Conservation (phyloP, 2,797 vertebrate species). For the Astyanax mexicanus region DNA sequence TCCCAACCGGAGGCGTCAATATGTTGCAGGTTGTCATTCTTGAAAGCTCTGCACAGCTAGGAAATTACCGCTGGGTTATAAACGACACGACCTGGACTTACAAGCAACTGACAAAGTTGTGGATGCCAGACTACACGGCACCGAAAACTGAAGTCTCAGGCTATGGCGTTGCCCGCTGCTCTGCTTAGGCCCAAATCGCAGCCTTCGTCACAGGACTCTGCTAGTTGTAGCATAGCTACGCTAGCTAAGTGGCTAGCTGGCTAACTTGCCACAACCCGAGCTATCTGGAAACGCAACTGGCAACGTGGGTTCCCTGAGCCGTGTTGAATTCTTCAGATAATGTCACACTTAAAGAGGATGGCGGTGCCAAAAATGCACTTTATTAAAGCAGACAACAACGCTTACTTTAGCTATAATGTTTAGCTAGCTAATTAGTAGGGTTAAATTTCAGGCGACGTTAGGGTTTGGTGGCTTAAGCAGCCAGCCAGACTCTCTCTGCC, state of each 20-base stretch:
- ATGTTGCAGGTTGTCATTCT: background rate
- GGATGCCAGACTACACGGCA: background rate
- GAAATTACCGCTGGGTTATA: background rate
- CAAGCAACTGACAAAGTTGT: constrained; percentile 20
- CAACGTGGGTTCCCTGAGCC: constrained; percentile 55
- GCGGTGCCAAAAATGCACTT: background rate
- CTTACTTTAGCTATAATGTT: constrained; percentile 8
- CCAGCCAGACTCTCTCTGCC: constrained; percentile 37
- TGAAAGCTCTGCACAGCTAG: background rate
- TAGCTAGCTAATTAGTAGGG: too few relatives aligned
- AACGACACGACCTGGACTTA: background rate
- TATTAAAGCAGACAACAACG: background rate
- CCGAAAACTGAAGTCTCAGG: constrained; percentile 25
- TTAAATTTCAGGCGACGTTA: constrained; percentile 28
- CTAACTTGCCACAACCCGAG: constrained; percentile 47
- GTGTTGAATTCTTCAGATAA: constrained; percentile 8
- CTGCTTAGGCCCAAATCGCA: constrained; percentile 62
- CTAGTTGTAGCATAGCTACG: too few relatives aligned
- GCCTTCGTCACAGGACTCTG: constrained; percentile 57
- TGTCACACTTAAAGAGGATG: background rate
- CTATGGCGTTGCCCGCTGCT: constrained; percentile 56
- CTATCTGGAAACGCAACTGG: constrained; percentile 54
- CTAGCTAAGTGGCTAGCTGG: too few relatives aligned
- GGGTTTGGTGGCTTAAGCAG: constrained; percentile 49
- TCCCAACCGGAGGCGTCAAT: constrained; percentile 22